Conservation (phyloP, 2,113 vertebrate species). For the Charadrius vociferus region DNA sequence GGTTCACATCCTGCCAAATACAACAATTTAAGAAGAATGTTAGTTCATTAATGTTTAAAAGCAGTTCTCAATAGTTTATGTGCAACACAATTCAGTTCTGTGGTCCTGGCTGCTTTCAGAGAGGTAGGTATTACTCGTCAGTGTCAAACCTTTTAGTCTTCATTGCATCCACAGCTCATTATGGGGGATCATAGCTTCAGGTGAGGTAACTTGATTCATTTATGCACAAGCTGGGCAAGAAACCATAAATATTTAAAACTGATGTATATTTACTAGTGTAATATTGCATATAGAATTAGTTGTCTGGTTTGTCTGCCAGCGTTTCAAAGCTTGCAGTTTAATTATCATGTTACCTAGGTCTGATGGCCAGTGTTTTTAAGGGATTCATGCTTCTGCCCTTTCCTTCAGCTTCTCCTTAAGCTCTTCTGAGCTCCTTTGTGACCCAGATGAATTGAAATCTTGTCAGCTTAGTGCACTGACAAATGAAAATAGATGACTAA, state of each 20-base stretch:
- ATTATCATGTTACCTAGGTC: background rate
- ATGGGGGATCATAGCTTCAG: slow-evolving; percentile 58
- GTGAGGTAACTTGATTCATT: slow-evolving; percentile 56
- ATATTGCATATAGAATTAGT: slow-evolving; percentile 41
- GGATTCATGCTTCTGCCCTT: background rate
- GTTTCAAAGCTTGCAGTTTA: slow-evolving; percentile 2
- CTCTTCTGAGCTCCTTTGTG: background rate
- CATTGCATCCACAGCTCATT: slow-evolving; percentile 52
- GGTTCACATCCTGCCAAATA: slow-evolving; percentile 11
- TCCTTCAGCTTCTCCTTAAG: slow-evolving; percentile 11
- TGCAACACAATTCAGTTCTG: slow-evolving; percentile 7
- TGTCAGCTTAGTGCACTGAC: background rate
- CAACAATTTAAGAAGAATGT: background rate
- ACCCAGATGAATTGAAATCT: slow-evolving; percentile 6
- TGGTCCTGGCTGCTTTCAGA: slow-evolving; percentile 16
- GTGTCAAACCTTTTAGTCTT: slow-evolving; percentile 60
- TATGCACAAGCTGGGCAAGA: slow-evolving; percentile 32
- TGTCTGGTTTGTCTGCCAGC: slow-evolving; percentile 15
- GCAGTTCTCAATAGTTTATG: slow-evolving; percentile 26
- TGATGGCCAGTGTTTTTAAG: background rate
- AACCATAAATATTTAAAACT: slow-evolving; percentile 63
- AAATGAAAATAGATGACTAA: slow-evolving; percentile 14
- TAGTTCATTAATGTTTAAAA: slow-evolving; percentile 41
- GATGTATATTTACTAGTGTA: slow-evolving; percentile 58
- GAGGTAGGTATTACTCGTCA: background rate